Evolutionary conservation across 1,140 invertebrate genomes (phyloP).

Genomic region (Cherax quadricarinatus): DNA sequence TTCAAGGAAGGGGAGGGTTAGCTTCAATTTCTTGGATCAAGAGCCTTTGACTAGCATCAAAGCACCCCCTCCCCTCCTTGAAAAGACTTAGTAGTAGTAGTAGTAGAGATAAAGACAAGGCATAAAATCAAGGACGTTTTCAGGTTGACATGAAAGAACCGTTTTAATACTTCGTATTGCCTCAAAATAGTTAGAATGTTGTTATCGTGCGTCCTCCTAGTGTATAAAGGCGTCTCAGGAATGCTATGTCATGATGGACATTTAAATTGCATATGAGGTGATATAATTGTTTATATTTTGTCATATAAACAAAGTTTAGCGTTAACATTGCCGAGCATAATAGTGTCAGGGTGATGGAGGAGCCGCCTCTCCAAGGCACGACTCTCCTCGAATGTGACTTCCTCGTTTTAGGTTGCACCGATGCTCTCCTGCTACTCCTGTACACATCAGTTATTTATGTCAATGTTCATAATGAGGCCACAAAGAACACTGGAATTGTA

Average conservation of each 20-base stretch:
- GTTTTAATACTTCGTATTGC: conserved; percentile 25
- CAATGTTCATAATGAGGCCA: too few relatives aligned
- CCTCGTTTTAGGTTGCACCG: too few relatives aligned
- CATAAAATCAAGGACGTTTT: conserved; percentile 31
- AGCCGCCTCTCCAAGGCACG: too few relatives aligned
- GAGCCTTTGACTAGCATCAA: too few relatives aligned
- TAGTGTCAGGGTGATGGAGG: too few relatives aligned
- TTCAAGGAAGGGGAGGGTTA: too few relatives aligned
- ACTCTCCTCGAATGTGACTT: neutral
- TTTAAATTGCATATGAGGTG: neutral
- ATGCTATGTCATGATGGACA: conserved; percentile 37
- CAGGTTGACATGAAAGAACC: conserved; percentile 33
- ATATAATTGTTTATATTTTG: conserved; percentile 11
- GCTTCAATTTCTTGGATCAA: too few relatives aligned
- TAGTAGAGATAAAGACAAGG: neutral
- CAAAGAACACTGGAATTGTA: too few relatives aligned
- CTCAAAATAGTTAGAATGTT: conserved; percentile 48
- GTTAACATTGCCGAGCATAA: neutral
- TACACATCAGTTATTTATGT: too few relatives aligned
- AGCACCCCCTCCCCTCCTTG: too few relatives aligned
- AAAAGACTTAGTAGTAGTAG: too few relatives aligned
- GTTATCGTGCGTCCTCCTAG: conserved; percentile 37
- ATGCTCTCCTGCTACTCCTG: too few relatives aligned
- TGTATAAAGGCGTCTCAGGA: conserved; percentile 49
- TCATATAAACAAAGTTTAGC: neutral